Percentiles rank a stretch among this genome's conserved stretches.
These are phyloP conservation scores for Caracal caracal DNA, from an alignment of 2,113 vertebrate species.

Conservation along the genomic window DNA sequence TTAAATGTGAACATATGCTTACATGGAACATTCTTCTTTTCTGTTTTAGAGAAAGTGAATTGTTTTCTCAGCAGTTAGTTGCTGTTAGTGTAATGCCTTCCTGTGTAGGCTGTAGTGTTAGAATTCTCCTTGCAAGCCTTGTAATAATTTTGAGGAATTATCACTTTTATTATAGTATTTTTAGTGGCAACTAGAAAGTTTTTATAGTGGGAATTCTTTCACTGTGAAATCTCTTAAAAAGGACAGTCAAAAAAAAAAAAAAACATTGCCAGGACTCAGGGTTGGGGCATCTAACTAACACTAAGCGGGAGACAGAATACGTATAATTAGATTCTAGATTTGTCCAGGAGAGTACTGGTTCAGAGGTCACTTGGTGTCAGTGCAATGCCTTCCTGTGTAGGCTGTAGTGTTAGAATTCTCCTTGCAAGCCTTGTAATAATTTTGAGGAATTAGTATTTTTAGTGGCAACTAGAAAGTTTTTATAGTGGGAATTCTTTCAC, in stretches of 20 bases:
- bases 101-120: conserved; percentile 71
- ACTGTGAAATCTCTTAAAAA: conserved; percentile 56
- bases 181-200: conserved; percentile 45
- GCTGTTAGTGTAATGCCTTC: conserved; percentile 68
- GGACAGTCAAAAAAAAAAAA: conserved; percentile 8
- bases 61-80: conserved; percentile 69
- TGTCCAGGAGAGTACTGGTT: neutral
- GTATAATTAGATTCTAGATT: neutral
- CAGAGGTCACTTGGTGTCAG: neutral
- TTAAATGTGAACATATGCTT: conserved; percentile 51
- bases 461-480: conserved; percentile 47
- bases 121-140: conserved; percentile 67
- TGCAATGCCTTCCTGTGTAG: conserved; percentile 66
- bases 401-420: conserved; percentile 68
- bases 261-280: neutral
- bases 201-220: conserved; percentile 9
- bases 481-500: neutral
- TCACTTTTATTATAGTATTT: conserved; percentile 63
- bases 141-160: conserved; percentile 75
- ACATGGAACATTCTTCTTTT: neutral
- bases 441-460: conserved; percentile 72
- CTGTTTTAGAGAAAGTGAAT: conserved; percentile 53
- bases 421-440: conserved; percentile 71
- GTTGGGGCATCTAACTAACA: neutral
- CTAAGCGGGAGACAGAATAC: neutral